Base-by-base conservation (phyloP, 2,888 invertebrate genomes). In the Tridacna gigas region DNA sequence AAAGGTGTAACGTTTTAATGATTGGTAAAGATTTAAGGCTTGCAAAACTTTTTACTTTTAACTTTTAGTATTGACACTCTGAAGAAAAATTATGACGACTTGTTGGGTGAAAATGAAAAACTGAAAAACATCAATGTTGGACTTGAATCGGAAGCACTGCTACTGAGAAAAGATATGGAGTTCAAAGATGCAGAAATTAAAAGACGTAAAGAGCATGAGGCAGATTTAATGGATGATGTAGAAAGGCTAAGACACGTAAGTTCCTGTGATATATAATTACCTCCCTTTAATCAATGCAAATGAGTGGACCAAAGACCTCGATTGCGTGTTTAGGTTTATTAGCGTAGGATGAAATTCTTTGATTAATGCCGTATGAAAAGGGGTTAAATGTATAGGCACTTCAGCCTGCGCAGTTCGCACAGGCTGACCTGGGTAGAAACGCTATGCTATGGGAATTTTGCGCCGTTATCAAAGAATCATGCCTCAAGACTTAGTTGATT, bases 81-180 rank as follows among this genome's bases (percentile, higher is more conserved):
- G 60, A 84, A 79, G 67, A 79, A 80, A 11, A 73, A 81, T 9
- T 75, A 48, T 9, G 65, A 77, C 25, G 81, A 79, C 25, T 82
- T 82, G 4, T n/a, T 65, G 3, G 51, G 25, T 37, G 65, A 79
- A 37, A 71, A 79, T 0, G 75, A 82, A 25, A 79, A 74, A 28
- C 65, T 83, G 48, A 74, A 45, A n/a, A 67, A 66, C 60, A 56
- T 83, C 63, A 71, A 80, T 12, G 91, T 89, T n/a, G 90, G 90
- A 22, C 85, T 88, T 66, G 91, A 91, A 69, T 91, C 90, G 0
- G 92, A 93, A 74, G 80, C 88, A 7, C 84, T 79, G 60, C 88
- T 86, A 18, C 88, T 91, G 18, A 85, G 91, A 74, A 75, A 84
- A 22, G 85, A 90, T 51, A 79, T 89, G n/a, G 90, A 89, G 11